These are phyloP conservation scores for Phaethornis superciliosus DNA, from an alignment of 2,113 vertebrate species.

Conservation along the genomic window DNA sequence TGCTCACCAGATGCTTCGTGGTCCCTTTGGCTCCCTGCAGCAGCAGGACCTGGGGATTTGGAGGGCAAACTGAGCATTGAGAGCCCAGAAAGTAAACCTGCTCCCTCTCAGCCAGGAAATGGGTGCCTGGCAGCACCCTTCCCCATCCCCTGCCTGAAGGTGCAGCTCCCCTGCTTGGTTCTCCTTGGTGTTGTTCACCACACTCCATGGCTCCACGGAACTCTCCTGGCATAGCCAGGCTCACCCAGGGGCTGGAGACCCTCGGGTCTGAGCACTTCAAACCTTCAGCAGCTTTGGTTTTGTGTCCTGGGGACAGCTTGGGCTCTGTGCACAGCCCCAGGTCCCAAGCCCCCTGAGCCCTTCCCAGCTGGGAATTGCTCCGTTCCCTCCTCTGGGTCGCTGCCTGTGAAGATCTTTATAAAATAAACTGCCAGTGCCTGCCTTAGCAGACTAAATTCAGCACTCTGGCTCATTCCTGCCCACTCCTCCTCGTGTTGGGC, in stretches of 20 bases:
- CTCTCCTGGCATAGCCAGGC: no score
- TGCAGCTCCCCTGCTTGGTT: background rate
- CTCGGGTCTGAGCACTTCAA: background rate
- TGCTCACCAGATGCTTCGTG: background rate
- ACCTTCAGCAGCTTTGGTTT: background rate
- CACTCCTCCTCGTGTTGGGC: background rate
- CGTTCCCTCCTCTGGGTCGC: background rate
- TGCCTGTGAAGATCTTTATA: conserved; percentile 66
- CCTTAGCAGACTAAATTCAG: background rate
- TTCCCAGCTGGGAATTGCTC: conserved; percentile 37
- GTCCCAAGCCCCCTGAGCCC: accelerated
- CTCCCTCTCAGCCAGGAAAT: background rate
- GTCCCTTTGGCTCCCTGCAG: background rate
- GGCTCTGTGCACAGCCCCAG: background rate
- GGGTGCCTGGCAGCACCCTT: background rate
- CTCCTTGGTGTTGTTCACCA: no score
- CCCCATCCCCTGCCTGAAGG: background rate
- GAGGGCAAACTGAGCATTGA: background rate
- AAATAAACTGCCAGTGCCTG: background rate
- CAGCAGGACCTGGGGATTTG: background rate
- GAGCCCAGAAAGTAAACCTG: background rate
- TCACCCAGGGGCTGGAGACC: background rate
- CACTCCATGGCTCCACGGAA: no score
- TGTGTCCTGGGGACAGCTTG: background rate
- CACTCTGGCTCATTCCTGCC: background rate